Evolutionary conservation across 30 jellyfish, hydroid and myxozoan species (phyloP), one percentile per base, ranked within the genome.

Genomic region (Phacellophora camtschatica): DNA sequence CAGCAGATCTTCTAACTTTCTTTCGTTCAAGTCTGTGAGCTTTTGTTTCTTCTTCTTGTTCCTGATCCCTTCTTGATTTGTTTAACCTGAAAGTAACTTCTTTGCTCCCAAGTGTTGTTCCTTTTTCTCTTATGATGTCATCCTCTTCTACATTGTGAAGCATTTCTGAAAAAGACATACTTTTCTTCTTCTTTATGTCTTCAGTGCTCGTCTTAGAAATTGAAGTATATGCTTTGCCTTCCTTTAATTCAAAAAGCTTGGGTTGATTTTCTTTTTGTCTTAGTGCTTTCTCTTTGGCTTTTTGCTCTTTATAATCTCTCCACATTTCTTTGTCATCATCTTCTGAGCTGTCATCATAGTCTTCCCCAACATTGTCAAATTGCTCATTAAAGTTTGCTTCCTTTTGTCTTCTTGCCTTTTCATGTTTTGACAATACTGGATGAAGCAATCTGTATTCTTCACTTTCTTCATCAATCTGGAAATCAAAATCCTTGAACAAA

Each of bases 341-440:
- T 42, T 84, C 96, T 37, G 83, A 84, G 54, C 72, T 78, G 6
- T 80, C 98, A 51, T 82, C 83, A 0, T 51, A 27, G 15, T 46
- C 88, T 11, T 31, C 87, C 69, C 42, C 56, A 25, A 28, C 83
- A 1, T 79, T 58, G 28, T 55, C 82, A 11, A 54, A 33, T 10
- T 25, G 72, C 8, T 33, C 86, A 32, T 10, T 34, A 35, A 25
- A 67, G 23, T 20, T 29, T 16, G 13, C 42, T 0, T 16, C 50
- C 24, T 67, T 42, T 72, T 77, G 67, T 64, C 71, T 72, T 41
- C 88, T 80, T 4, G 43, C 92, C 56, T 82, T 81, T 15, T 94
- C 99, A 49, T 87, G 91, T 58, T 94, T 94, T 51, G 99, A 94
- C 20, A 94, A 33, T 41, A 94, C 99, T 0, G 99, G 99, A 68